Percentiles rank a stretch among this genome's conserved stretches.
Conservation (phyloP, 2,888 invertebrate species). For the Prosopocoilus inquinatus region DNA sequence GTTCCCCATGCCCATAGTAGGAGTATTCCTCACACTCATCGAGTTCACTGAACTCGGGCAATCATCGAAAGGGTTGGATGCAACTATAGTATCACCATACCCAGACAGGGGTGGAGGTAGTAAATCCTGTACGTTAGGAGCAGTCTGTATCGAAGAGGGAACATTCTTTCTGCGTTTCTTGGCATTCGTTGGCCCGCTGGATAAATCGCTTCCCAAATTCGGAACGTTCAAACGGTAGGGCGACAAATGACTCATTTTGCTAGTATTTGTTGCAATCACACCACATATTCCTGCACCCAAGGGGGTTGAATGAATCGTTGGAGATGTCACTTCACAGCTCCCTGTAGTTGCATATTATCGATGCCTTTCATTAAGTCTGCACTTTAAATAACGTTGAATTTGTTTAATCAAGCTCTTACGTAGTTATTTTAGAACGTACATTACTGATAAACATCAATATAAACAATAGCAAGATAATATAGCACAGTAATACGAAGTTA, state of each 20-base stretch:
- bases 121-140: conserved; percentile 74
- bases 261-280: too few relatives aligned
- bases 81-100: conserved; percentile 91
- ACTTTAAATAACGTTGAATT: too few relatives aligned
- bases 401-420: too few relatives aligned
- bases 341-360: too few relatives aligned
- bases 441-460: too few relatives aligned
- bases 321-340: too few relatives aligned
- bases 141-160: conserved; percentile 65
- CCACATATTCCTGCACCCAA: too few relatives aligned
- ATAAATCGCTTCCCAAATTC: conserved; percentile 46
- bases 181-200: conserved; percentile 78
- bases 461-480: too few relatives aligned
- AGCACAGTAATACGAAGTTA: too few relatives aligned
- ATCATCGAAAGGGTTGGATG: conserved; percentile 94
- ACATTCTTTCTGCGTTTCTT: conserved; percentile 84
- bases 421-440: too few relatives aligned
- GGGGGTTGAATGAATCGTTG: too few relatives aligned
- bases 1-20: conserved; percentile 46
- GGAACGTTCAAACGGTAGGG: conserved; percentile 49
- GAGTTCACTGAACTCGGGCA: conserved; percentile 60
- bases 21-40: conserved; percentile 43
- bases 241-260: conserved; percentile 47
- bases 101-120: conserved; percentile 85
- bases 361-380: too few relatives aligned